A percentile compares a stretch with the other conserved stretches of the same genome.
Evolutionary conservation across 2,113 vertebrate genomes (phyloP).

Genomic region (Acrocephalus kingi): DNA sequence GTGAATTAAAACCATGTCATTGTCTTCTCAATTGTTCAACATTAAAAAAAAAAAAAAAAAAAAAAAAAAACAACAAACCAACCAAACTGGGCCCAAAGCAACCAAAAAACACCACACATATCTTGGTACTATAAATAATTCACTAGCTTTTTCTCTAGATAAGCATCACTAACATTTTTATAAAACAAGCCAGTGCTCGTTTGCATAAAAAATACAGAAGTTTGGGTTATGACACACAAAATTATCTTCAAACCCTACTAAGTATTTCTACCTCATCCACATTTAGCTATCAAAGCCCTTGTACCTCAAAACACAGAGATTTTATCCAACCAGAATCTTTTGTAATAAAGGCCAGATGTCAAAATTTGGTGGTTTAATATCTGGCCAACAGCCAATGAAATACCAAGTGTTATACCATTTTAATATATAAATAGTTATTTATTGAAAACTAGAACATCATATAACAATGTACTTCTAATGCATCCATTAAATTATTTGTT

Average conservation of each 20-base stretch:
- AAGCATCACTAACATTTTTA: neutral
- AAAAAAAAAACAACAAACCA: too few relatives aligned
- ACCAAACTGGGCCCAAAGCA: neutral
- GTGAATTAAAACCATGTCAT: neutral
- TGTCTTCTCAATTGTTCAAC: neutral
- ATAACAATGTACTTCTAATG: neutral
- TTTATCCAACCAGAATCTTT: neutral
- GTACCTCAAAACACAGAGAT: neutral
- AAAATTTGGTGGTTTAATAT: neutral
- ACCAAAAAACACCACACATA: accelerated
- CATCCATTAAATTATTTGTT: neutral
- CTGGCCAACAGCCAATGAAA: neutral
- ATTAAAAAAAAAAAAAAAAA: neutral
- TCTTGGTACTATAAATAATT: neutral
- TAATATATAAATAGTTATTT: neutral
- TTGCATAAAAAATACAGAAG: neutral
- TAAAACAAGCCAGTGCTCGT: neutral
- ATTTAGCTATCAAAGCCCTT: neutral
- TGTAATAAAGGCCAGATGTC: neutral
- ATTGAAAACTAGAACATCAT: neutral
- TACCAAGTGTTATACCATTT: neutral
- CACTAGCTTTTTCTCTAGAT: neutral
- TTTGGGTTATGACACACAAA: neutral
- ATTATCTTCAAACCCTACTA: neutral
- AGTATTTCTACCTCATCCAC: neutral